These are phyloP conservation scores for Astropecten irregularis DNA, from an alignment of 53 echinoderm and acorn worm species.

Conservation along the genomic window DNA sequence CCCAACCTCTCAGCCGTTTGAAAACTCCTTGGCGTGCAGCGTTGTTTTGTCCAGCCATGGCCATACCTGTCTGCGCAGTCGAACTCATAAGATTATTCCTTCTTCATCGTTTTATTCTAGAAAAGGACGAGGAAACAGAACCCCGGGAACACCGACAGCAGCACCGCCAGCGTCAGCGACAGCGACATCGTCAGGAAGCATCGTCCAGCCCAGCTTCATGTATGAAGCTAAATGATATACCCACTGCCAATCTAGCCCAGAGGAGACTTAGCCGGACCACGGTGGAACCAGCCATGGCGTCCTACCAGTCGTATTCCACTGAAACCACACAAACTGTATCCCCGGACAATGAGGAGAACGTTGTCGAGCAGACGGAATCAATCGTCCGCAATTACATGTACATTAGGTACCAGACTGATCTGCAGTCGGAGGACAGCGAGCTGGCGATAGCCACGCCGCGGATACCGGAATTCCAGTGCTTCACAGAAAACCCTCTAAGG, in stretches of 20 bases:
- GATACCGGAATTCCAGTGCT: conserved; percentile 80
- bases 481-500: conserved; percentile 81
- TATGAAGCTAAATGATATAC: conserved; percentile 40
- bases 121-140: background rate
- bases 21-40: too few relatives aligned
- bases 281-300: conserved; percentile 30
- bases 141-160: background rate
- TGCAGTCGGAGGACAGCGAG: conserved; percentile 81
- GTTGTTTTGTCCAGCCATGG: too few relatives aligned
- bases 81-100: conserved; percentile 13
- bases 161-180: background rate
- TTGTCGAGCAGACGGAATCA: conserved; percentile 81
- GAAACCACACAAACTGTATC: conserved; percentile 31
- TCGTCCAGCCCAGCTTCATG: background rate
- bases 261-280: conserved; percentile 34
- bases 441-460: conserved; percentile 83
- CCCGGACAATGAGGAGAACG: conserved; percentile 84
- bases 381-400: conserved; percentile 91
- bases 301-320: background rate
- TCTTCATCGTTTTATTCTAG: conserved; percentile 11
- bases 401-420: conserved; percentile 80
- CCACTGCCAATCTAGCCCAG: conserved; percentile 34
- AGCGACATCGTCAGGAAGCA: too few relatives aligned
- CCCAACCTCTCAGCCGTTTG: background rate
- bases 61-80: background rate